phyloP scores from a whole-genome alignment of 2,113 vertebrate species.

The Circaetus gallicus region DNA sequence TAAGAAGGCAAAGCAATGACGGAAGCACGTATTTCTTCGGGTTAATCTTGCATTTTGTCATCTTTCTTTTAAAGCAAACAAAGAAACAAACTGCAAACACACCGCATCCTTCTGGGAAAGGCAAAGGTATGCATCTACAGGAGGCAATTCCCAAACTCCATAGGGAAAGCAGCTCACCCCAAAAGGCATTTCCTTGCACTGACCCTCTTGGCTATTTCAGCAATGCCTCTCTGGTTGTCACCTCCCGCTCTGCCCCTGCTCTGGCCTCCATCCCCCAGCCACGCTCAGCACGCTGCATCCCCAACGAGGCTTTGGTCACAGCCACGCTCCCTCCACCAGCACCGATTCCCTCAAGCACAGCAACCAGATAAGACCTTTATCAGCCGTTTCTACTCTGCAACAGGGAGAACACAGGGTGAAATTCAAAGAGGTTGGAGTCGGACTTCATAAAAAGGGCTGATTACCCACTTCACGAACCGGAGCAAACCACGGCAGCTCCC shows the following conservation, averaged over 20 bases:
- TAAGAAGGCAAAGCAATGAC: background rate
- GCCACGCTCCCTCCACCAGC: background rate
- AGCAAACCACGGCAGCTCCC: background rate
- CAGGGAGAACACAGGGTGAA: background rate
- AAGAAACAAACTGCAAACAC: background rate
- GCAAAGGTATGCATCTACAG: background rate
- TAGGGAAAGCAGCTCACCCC: fast-evolving
- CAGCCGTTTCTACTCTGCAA: background rate
- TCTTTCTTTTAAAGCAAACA: background rate
- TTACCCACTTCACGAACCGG: background rate
- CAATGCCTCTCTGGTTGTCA: background rate
- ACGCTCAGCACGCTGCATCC: background rate
- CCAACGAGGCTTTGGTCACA: background rate
- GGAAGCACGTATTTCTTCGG: background rate
- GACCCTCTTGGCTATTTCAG: background rate
- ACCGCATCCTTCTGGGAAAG: background rate
- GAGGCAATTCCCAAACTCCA: background rate
- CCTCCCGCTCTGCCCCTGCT: background rate
- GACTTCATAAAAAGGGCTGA: constrained; percentile 50
- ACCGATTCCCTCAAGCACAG: background rate
- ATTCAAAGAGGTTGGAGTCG: constrained; percentile 6
- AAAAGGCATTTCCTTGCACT: background rate
- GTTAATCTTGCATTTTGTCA: background rate
- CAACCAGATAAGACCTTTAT: constrained; percentile 32
- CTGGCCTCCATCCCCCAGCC: background rate